Evolutionary conservation across 2,113 vertebrate genomes (phyloP).

Genomic region (Solenodon paradoxus): DNA sequence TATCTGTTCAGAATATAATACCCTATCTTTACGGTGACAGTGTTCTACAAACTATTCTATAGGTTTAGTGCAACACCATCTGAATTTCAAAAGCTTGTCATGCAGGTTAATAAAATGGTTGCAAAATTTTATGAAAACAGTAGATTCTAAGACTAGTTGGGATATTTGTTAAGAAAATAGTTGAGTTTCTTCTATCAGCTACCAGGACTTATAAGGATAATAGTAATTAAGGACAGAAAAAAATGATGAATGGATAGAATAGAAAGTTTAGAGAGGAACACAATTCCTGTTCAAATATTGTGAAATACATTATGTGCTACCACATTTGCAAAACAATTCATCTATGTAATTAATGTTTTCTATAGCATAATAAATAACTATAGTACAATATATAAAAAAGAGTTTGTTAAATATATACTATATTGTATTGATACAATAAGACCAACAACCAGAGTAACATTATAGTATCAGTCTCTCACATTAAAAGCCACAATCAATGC

Average conservation of each 20-base stretch:
- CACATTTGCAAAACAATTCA: neutral
- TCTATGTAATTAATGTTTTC: too few species aligned
- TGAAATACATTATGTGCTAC: neutral
- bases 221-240: neutral
- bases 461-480: neutral
- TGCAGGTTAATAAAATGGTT: neutral
- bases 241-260: neutral
- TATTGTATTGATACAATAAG: neutral
- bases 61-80: neutral
- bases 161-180: neutral
- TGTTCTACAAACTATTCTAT: neutral
- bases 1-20: neutral
- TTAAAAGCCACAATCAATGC: neutral
- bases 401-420: too few species aligned
- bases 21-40: neutral
- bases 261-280: neutral
- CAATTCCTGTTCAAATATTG: neutral
- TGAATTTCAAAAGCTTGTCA: neutral
- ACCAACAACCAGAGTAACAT: neutral
- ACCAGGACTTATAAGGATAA: neutral
- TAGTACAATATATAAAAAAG: too few species aligned
- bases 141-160: neutral
- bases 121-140: slow-evolving; percentile 1
- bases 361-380: too few species aligned
- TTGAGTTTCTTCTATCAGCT: neutral